Conservation (phyloP, 2,888 invertebrate genomes). For the Galeopsomyia nigrocyanea region DNA sequence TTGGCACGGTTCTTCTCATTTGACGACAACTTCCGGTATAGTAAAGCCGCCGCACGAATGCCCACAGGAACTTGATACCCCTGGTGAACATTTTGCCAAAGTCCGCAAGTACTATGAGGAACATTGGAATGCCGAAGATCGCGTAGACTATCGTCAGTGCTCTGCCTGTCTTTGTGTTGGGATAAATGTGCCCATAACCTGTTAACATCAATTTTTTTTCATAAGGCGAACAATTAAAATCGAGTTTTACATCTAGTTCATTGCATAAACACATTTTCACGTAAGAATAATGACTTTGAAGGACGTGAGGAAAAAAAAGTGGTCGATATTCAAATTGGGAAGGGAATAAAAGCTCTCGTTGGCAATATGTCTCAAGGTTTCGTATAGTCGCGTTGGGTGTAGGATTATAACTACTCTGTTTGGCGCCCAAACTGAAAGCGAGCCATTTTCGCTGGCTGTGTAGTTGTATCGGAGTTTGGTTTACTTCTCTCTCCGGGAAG, state of each 20-base stretch:
- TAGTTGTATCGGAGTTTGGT: background rate
- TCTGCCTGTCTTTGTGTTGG: slow-evolving; percentile 88
- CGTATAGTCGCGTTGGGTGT: background rate
- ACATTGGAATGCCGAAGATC: slow-evolving; percentile 94
- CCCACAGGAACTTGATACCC: slow-evolving; percentile 91
- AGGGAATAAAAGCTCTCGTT: slow-evolving; percentile 17
- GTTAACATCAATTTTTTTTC: slow-evolving; percentile 47
- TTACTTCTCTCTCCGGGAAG: background rate
- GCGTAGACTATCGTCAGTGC: slow-evolving; percentile 94
- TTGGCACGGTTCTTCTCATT: slow-evolving; percentile 81
- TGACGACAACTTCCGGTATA: slow-evolving; percentile 87
- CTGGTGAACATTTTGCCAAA: slow-evolving; percentile 93
- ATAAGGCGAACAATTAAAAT: too few relatives aligned
- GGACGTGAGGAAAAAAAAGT: background rate
- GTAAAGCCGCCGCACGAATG: slow-evolving; percentile 85
- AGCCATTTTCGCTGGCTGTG: slow-evolving; percentile 13
- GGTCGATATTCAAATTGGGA: slow-evolving; percentile 25
- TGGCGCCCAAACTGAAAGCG: slow-evolving; percentile 31
- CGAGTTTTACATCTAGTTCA: background rate
- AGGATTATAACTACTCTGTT: slow-evolving; percentile 32
- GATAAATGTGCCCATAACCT: slow-evolving; percentile 98
- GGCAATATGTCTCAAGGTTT: slow-evolving; percentile 39
- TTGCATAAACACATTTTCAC: slow-evolving; percentile 32
- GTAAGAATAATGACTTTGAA: background rate
- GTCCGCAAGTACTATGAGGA: slow-evolving; percentile 93